Conservation (phyloP, 2,888 invertebrate species). For the Trissonchulus latispiculum region DNA sequence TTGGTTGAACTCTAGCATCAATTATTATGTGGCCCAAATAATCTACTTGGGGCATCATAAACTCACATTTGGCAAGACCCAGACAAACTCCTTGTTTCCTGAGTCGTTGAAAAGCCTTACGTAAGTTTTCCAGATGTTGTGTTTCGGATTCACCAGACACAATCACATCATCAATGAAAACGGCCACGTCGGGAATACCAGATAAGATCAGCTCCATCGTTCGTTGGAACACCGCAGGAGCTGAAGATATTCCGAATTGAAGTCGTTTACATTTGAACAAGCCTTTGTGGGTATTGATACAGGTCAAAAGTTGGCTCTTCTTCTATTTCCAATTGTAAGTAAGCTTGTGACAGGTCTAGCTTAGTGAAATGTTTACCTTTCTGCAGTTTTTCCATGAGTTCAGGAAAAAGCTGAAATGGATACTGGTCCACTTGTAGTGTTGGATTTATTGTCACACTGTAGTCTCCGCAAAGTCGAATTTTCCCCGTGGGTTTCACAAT, state of each 20-base stretch:
- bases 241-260: background rate
- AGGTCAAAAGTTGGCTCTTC: background rate
- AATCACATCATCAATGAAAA: background rate
- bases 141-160: background rate
- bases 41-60: background rate
- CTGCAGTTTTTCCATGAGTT: background rate
- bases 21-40: constrained; percentile 14
- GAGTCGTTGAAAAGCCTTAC: background rate
- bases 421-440: background rate
- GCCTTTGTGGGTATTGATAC: background rate
- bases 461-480: background rate
- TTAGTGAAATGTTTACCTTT: background rate
- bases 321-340: background rate
- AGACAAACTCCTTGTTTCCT: background rate
- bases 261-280: background rate
- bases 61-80: background rate
- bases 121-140: constrained; percentile 2
- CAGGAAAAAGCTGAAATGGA: background rate
- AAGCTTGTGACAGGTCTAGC: background rate
- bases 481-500: background rate
- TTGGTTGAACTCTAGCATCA: constrained; percentile 5
- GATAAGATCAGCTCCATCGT: background rate
- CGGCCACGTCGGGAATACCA: background rate
- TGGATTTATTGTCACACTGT: background rate
- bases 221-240: background rate